Base-by-base conservation (phyloP, 2,888 invertebrate genomes). In the Plutella xylostella region DNA sequence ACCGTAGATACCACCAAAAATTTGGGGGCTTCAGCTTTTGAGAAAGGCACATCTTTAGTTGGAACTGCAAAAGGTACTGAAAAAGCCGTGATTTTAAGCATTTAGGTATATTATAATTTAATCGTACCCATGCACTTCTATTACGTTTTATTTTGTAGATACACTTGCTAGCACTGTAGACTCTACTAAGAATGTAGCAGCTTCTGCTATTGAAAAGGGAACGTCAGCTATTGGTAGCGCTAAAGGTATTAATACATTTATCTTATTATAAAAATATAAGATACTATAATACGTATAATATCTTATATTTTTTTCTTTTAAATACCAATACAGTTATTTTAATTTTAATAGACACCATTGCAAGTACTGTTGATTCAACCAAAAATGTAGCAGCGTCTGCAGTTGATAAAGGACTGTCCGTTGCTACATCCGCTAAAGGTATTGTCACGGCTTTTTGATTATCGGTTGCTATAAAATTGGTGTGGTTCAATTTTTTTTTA, bases 1-100 rank as follows among this genome's bases (percentile, higher is more conserved):
- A 71, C 77, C 25, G 73, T 77, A 59, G 73, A 73, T 43, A 60
- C 59, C 3, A 69, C 72, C n/a, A 76, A 73, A 54, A 68, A 61
- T 51, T 61, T 64, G n/a, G 62, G 68, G 3, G 56, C 68, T 4
- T 58, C 66, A 7, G 69, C 67, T 3, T 57, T 62, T 48, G 65
- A 70, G 47, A 65, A 62, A 38, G 60, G 71, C 41, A 57, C 42
- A 43, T 62, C 66, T 33, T 57, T 63, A 46, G 56, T 68, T 55
- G 54, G 48, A 43, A 48, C 50, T 35, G 57, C 55, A 11, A 61
- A 58, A 56, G 56, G 57, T 61, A 58, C 17, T n/a, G n/a, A n/a
- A n/a, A n/a, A n/a, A n/a, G n/a, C n/a, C n/a, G n/a, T n/a, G n/a
- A n/a, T n/a, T n/a, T n/a, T n/a, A n/a, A n/a, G n/a, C n/a, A n/a